These are phyloP conservation scores for Eudyptes chrysolophus DNA, from an alignment of 2,113 vertebrate genomes.

Conservation along the genomic window DNA sequence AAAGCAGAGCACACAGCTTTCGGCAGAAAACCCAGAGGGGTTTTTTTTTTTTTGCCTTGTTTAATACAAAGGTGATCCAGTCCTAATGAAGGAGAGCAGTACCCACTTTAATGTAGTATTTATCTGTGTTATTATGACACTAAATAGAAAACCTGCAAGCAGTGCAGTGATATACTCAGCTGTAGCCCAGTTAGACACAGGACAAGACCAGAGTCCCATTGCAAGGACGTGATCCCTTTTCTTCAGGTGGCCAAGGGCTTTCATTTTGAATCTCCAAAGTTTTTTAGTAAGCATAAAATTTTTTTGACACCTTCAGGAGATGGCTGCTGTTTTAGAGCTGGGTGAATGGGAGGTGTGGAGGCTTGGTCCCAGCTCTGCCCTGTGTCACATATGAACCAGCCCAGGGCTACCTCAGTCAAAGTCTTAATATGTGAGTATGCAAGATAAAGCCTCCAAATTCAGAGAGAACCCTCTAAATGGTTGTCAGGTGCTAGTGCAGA, in stretches of 20 bases:
- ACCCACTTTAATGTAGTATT: background rate
- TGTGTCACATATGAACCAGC: background rate
- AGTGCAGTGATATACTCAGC: background rate
- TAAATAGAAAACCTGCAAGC: background rate
- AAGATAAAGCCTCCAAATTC: background rate
- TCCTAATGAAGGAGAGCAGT: background rate
- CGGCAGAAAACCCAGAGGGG: background rate
- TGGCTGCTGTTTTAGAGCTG: background rate
- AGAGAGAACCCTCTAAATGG: background rate
- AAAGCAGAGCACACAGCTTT: background rate
- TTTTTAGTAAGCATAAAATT: background rate
- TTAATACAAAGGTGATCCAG: background rate
- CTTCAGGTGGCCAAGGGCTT: background rate
- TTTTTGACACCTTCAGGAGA: background rate
- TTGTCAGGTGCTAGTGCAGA: background rate
- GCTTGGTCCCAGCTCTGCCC: background rate
- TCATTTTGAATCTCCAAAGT: background rate
- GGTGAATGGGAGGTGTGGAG: background rate
- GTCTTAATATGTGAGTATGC: background rate
- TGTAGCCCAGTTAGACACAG: background rate
- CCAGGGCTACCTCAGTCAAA: background rate
- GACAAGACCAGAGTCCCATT: background rate
- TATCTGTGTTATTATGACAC: background rate
- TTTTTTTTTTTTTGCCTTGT: background rate
- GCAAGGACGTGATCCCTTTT: background rate